A percentile compares a stretch with the other conserved stretches of the same genome.
These are phyloP conservation scores for Laterallus jamaicensis DNA, from an alignment of 2,113 vertebrate species.

Conservation along the genomic window DNA sequence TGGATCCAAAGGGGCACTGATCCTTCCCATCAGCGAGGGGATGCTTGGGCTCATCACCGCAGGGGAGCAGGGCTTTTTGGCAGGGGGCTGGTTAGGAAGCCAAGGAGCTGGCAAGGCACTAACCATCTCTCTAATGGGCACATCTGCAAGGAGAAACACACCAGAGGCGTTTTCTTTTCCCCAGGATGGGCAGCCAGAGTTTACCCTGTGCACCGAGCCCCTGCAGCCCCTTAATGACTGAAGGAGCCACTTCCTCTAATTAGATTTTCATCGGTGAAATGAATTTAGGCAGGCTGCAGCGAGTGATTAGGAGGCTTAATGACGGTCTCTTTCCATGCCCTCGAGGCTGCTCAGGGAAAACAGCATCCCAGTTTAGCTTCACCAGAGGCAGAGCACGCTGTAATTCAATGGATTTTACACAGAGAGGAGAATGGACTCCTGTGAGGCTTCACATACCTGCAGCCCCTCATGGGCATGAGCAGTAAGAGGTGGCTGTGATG, in stretches of 20 bases:
- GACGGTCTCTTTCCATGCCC: background rate
- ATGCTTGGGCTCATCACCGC: rapidly evolving
- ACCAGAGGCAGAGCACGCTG: rapidly evolving
- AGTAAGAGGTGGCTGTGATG: rapidly evolving
- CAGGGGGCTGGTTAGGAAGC: background rate
- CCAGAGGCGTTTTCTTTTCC: background rate
- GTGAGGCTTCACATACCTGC: background rate
- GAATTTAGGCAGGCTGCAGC: background rate
- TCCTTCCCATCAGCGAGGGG: rapidly evolving
- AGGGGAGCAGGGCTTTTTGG: background rate
- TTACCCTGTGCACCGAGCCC: background rate
- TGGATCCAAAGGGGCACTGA: background rate
- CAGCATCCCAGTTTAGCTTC: background rate
- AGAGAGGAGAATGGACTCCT: background rate
- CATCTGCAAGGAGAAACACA: rapidly evolving
- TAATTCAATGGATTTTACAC: background rate
- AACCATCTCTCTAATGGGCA: background rate
- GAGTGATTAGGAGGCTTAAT: background rate
- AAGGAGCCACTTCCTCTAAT: background rate
- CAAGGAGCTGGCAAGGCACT: background rate
- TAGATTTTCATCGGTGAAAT: background rate
- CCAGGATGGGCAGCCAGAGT: background rate
- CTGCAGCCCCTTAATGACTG: background rate
- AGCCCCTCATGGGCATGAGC: background rate
- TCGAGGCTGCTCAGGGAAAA: background rate